Evolutionary conservation across 2,113 vertebrate genomes (phyloP), one percentile per base, ranked within the genome.

Genomic region (Leucopsar rothschildi): DNA sequence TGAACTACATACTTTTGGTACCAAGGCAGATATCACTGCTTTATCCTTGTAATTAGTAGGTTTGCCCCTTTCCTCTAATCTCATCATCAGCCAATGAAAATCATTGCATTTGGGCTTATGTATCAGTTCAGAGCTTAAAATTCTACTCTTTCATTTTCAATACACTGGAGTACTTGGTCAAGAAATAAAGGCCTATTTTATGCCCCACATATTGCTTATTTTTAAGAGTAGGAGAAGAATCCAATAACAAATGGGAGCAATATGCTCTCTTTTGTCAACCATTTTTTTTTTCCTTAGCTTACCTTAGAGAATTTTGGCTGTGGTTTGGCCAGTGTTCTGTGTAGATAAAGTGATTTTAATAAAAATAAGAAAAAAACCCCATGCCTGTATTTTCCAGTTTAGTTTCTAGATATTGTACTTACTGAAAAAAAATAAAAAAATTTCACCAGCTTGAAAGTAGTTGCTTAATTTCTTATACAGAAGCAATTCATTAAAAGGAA

Each of bases 401-500:
- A 15, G 2, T 33, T 77, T 64, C 33, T 82, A 78, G 40, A 31
- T 64, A 24, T 64, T 64, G 52, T 92, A 57, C 7, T 52, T 13
- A 59, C 31, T 63, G 8, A 44, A 44, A 49, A 63, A 45, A 69
- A 31, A 12, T 2, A 14, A 25, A 29, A 16, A 60, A 25, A n/a
- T 57, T 64, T n/a, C 7, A 25, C 31, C 82, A 82, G 7, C 24
- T 72, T 64, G 37, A 85, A 87, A 29, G 49, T 11, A 53, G 64
- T 81, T 96, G 73, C 86, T 37, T 70, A 75, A 95, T 93, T 93
- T 96, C 83, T 90, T 95, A 92, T 85, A 95, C 71, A 92, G 94
- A 94, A 73, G 59, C 63, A 96, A 96, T 86, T 15, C 65, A 85
- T 72, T 47, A 84, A 92, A 92, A 96, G 97, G 95, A 96, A 97